phyloP scores from a whole-genome alignment of 30 jellyfish, hydroid and myxozoan species.

The Aurelia sp. region DNA sequence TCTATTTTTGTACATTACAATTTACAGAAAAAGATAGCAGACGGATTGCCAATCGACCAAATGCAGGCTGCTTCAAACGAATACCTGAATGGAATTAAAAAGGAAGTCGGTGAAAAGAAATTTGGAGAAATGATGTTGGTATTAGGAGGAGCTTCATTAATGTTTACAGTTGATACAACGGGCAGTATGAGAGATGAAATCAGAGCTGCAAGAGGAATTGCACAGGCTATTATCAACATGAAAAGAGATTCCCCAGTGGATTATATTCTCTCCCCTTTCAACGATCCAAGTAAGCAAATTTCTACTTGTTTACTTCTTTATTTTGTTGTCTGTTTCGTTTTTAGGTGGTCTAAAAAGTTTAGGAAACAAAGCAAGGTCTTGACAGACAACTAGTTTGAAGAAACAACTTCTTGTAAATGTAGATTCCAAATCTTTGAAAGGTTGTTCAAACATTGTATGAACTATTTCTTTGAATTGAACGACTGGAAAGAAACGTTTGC shows the following conservation, averaged over 20 bases:
- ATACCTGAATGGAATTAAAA: slow-evolving; percentile 47
- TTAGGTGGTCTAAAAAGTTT: too few species aligned
- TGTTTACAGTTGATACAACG: slow-evolving; percentile 87
- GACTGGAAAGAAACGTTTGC: too few species aligned
- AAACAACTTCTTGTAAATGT: too few species aligned
- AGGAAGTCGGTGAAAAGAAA: slow-evolving; percentile 61
- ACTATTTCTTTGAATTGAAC: too few species aligned
- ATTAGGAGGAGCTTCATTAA: slow-evolving; percentile 68
- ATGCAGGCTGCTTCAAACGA: slow-evolving; percentile 71
- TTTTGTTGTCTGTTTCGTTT: too few species aligned
- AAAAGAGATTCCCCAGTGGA: slow-evolving; percentile 68
- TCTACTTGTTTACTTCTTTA: too few species aligned
- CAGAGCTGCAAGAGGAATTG: slow-evolving; percentile 66
- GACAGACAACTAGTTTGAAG: too few species aligned
- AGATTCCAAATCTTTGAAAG: too few species aligned
- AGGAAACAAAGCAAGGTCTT: too few species aligned
- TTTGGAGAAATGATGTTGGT: slow-evolving; percentile 63
- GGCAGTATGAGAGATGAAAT: slow-evolving; percentile 87
- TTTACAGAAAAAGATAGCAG: slow-evolving; percentile 74
- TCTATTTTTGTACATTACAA: too few species aligned
- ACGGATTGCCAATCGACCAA: slow-evolving; percentile 82
- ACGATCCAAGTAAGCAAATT: slow-evolving; percentile 76
- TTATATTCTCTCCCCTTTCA: slow-evolving; percentile 77
- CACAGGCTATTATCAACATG: slow-evolving; percentile 52
- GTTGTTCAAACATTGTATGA: too few species aligned